These are phyloP conservation scores for Enteromius thamalakanensis DNA, from an alignment of 2,797 vertebrate species.

Conservation along the genomic window DNA sequence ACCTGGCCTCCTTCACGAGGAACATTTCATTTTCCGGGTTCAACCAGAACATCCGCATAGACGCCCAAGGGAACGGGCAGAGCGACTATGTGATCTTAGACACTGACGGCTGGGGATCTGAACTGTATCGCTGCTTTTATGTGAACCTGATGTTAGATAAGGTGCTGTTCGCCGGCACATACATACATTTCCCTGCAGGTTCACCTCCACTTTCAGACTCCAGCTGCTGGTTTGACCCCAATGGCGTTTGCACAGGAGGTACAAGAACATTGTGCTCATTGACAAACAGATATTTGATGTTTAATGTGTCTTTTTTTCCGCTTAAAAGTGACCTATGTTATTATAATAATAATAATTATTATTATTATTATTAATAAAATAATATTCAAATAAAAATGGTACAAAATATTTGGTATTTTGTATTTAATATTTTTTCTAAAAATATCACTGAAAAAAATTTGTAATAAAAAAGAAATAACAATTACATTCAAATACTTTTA, in stretches of 20 bases:
- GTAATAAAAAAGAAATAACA: no score
- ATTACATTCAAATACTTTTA: background rate
- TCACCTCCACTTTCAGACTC: constrained; percentile 82
- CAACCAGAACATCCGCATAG: constrained; percentile 81
- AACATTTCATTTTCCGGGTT: constrained; percentile 88
- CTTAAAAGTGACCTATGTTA: background rate
- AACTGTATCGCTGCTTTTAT: constrained; percentile 80
- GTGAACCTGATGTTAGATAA: constrained; percentile 75
- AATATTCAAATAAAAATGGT: background rate
- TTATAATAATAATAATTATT: background rate
- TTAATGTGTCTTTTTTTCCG: background rate
- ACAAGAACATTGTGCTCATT: background rate
- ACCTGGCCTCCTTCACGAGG: constrained; percentile 80
- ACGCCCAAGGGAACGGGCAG: constrained; percentile 76
- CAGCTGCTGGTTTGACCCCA: constrained; percentile 88
- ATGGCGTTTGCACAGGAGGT: constrained; percentile 85
- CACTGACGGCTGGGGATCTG: constrained; percentile 76
- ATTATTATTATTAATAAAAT: background rate
- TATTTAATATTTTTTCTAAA: background rate
- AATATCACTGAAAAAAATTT: no score
- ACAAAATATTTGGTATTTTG: background rate
- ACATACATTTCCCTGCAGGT: constrained; percentile 84
- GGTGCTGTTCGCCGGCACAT: constrained; percentile 75
- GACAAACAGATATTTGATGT: background rate
- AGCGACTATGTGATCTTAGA: constrained; percentile 87